Evolutionary conservation across 2,888 invertebrate species (phyloP), one percentile per base, ranked within the genome.

Genomic region (Tubulanus polymorphus): DNA sequence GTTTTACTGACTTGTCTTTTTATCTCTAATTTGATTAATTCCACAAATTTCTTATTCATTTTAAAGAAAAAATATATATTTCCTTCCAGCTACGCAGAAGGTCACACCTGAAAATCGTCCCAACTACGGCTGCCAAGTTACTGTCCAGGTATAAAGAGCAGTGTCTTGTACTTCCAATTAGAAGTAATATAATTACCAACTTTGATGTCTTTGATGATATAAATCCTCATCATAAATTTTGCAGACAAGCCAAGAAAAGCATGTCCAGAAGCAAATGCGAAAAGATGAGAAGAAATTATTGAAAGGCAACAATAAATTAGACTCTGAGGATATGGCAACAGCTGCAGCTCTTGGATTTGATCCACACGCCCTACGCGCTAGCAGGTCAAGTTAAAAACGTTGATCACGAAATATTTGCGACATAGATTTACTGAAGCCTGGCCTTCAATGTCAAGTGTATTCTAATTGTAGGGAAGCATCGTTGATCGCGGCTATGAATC

Each of bases 171-270:
- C 35, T 32, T 32, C 35, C 35, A 12, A n/a, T n/a, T n/a, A n/a
- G n/a, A n/a, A n/a, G n/a, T n/a, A n/a, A n/a, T n/a, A n/a, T n/a
- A n/a, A n/a, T n/a, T n/a, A n/a, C n/a, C n/a, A n/a, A n/a, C n/a
- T n/a, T n/a, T n/a, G n/a, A n/a, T n/a, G n/a, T n/a, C n/a, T n/a
- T n/a, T n/a, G n/a, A n/a, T n/a, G n/a, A n/a, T n/a, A n/a, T n/a
- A n/a, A n/a, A n/a, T n/a, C n/a, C n/a, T n/a, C n/a, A n/a, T n/a
- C n/a, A n/a, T n/a, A 32, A 32, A 12, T 12, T 32, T 62, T 93
- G 0, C 86, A 90, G 72, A 91, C 93, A 0, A 89, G 88, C 65
- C 85, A 88, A 67, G 93, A 95, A 76, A 90, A 88, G 70, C 63
- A 60, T 28, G 48, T 75, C 53, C 59, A 64, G 61, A 75, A 73